Base-by-base conservation (phyloP, 2,888 invertebrate species). In the Atrina japonica region DNA sequence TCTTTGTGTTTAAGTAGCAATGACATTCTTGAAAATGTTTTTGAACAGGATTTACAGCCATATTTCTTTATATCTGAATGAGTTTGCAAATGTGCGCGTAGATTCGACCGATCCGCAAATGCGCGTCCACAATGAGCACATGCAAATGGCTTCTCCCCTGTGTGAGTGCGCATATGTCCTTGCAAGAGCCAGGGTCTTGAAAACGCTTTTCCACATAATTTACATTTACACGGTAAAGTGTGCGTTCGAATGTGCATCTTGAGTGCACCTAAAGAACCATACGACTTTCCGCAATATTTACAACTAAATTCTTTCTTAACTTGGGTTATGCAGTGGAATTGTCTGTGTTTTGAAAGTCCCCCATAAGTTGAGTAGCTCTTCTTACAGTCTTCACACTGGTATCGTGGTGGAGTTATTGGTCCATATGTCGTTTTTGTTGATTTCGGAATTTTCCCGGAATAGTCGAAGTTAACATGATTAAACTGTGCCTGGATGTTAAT, bases 231-330 rank as follows among this genome's bases (percentile, higher is more conserved):
- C 7, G 99, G 99, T 83, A 98, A 91, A 1, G 98, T 99, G 91
- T 99, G 99, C 3, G 98, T 99, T 73, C 98, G 94, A 83, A 98
- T 98, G 92, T 99, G 99, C 98, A 99, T 99, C 91, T 99, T 99
- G 11, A 99, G 93, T 0, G 99, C 98, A 1, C 98, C 98, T 77
- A 98, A 92, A 0, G 97, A 97, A 11, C 96, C 95, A 92, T 99
- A 99, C 27, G 96, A 95, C 91, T 98, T 98, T 76, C 97, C 96
- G 92, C 99, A 99, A 90, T 95, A 96, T 90, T 98, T 97, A 92
- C 98, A 99, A 86, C 95, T 95, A 92, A 98, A 98, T 11, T 96
- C 95, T 91, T 97, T 97, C 89, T 96, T 94, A 21, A 89, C 88
- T 59, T 96, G 95, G 0, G 96, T 95, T 1, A 95, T 95, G 89